Base-by-base conservation (phyloP, 2,888 invertebrate species). In the Morpho achilles region DNA sequence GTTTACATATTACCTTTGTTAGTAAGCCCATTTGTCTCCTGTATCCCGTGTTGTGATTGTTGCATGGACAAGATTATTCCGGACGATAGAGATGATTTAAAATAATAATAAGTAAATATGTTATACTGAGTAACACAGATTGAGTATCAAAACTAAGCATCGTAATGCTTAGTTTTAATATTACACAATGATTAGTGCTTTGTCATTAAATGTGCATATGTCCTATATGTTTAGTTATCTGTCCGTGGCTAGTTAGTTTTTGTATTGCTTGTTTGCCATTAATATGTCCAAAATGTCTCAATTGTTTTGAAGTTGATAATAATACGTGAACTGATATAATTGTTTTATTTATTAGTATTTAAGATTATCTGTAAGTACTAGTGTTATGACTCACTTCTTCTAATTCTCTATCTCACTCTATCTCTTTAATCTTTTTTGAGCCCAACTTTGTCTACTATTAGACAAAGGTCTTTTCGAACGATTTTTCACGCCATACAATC, bases 1-100 rank as follows among this genome's bases (percentile, higher is more conserved):
- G 72, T 72, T 4, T 75, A 67, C 40, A 68, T 79, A 23, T 51
- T 76, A 16, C 77, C 79, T 5, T 52, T 77, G 7, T 6, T 77
- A 45, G 72, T 75, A 0, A 76, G 76, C 60, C 78, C 77, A 0
- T 79, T 75, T 46, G 74, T 78, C 2, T 78, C 78, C 0, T 77
- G 78, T 43, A 70, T 76, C 44, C 77, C 79, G 0, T 77, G 73
- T 10, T 77, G 59, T 55, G 74, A 78, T 41, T 77, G 77, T 52
- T 79, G 78, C 22, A 72, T 77, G 69, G 67, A 76, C 46, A 66
- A 60, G 7, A 68, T 76, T n/a, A 60, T 77, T 0, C 65, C 68
- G n/a, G 73, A 76, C 0, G 70, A 74, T 16, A 66, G 72, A 50
- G 51, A 48, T 7, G 45, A 10, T 10, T 9, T 40, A 41, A 50